Base-by-base conservation (phyloP, 2,888 invertebrate species). In the Dolichomitus sp. region DNA sequence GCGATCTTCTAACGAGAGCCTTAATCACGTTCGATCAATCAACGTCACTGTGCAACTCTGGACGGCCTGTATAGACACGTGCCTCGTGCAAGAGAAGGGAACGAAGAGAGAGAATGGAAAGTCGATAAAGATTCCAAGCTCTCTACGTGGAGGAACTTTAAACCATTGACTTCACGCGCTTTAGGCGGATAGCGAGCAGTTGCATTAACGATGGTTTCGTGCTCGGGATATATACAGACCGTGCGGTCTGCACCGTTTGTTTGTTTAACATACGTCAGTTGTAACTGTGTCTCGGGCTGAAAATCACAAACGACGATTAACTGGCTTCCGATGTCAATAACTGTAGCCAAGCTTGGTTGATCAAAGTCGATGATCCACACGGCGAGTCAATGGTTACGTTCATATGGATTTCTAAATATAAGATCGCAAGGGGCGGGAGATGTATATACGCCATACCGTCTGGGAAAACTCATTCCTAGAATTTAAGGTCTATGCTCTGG, bases 21-120 rank as follows among this genome's bases (percentile, higher is more conserved):
- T 63, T 63, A 42, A 83, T 83, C 80, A 69, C 76, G 68, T 80
- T 73, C 80, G 77, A 83, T 83, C 76, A 70, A 83, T 83, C 83
- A 83, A 80, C 69, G 83, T 83, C 83, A 65, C 30, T 9, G 33
- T 52, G 37, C 42, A 77, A 42, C 50, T 17, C 42, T 33, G 37
- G 48, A 65, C 48, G 42, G 77, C 45, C 59, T 57, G 75, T 50
- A 68, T 19, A 59, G 37, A 70, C 52, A 66, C 33, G 27, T 23
- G 12, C 0, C 33, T 11, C 37, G 57, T 57, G 65, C 14, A 57
- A 42, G 65, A 27, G 48, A 57, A 52, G 30, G 19, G 61, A n/a
- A 40, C 30, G 48, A 17, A 74, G 6, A 48, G 50, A 33, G 37
- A 75, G 50, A 57, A 77, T 69, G 57, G 76, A 83, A 72, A 68